phyloP scores from a whole-genome alignment of 2,888 invertebrate genomes.

The Xestia sexstrigata region DNA sequence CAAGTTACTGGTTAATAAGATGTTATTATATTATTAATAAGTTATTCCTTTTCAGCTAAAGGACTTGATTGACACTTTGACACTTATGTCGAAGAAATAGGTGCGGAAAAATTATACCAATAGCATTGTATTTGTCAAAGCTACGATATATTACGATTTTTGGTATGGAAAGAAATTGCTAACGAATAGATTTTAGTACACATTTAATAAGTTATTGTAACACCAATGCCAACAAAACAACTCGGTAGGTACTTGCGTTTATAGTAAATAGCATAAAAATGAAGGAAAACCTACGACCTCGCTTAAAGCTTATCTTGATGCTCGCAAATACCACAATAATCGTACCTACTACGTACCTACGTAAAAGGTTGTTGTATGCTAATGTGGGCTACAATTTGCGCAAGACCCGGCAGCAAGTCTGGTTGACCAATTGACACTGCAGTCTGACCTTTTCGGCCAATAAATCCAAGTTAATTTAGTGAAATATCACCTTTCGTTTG shows the following conservation, averaged over 20 bases:
- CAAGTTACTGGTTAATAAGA: neutral
- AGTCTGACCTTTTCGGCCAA: conserved; percentile 57
- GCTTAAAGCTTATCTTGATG: conserved; percentile 37
- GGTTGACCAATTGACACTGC: conserved; percentile 58
- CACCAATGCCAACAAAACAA: conserved; percentile 13
- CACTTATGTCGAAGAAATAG: too few relatives aligned
- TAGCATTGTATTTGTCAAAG: neutral
- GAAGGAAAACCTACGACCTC: conserved; percentile 29
- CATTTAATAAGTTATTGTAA: neutral
- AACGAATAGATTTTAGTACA: neutral
- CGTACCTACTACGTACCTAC: neutral
- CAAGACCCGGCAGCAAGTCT: conserved; percentile 25
- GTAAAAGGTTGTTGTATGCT: conserved; percentile 47
- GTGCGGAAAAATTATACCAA: too few relatives aligned
- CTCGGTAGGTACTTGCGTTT: neutral
- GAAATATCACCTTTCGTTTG: conserved; percentile 44
- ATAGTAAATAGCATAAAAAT: conserved; percentile 25
- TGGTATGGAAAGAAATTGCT: neutral
- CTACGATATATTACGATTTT: neutral
- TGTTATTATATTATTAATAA: too few relatives aligned
- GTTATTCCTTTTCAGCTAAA: neutral
- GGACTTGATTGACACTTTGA: too few relatives aligned
- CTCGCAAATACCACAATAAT: conserved; percentile 28
- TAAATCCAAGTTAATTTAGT: conserved; percentile 56
- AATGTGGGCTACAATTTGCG: conserved; percentile 33